Percentiles rank a stretch among this genome's conserved stretches.
phyloP scores from a whole-genome alignment of 2,113 vertebrate species.

The Grammomys dolichurus region DNA sequence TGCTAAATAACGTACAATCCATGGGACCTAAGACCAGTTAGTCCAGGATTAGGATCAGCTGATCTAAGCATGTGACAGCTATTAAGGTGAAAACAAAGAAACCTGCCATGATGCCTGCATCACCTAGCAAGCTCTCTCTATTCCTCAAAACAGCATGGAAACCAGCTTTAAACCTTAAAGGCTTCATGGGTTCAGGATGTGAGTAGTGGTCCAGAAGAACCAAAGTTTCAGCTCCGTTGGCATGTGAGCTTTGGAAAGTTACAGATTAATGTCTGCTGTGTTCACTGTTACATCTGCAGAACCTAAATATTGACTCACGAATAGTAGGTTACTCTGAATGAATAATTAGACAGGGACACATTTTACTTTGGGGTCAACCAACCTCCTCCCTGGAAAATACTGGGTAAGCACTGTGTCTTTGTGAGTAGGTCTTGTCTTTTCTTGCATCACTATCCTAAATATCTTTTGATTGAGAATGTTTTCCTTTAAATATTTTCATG shows the following conservation, averaged over 20 bases:
- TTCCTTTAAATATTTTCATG: slow-evolving; percentile 13
- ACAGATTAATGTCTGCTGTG: not conserved
- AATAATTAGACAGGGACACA: not conserved
- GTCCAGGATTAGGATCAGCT: not conserved
- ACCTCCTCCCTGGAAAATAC: not conserved
- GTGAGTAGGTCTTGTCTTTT: not conserved
- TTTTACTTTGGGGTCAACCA: not conserved
- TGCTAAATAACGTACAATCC: not conserved
- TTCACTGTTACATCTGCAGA: not conserved
- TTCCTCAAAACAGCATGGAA: not conserved
- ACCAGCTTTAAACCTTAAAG: not conserved
- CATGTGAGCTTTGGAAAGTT: not conserved
- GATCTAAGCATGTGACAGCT: not conserved
- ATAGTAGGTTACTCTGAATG: not conserved
- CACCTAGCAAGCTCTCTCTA: not conserved
- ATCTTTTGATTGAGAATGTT: not conserved
- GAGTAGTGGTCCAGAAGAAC: not conserved
- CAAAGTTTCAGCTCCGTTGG: not conserved
- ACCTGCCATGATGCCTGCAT: not conserved
- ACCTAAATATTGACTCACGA: not conserved
- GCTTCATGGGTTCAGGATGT: not conserved
- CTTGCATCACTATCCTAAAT: not conserved
- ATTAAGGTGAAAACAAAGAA: not conserved
- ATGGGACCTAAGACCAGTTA: not conserved
- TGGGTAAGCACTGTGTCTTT: not conserved